phyloP scores from a whole-genome alignment of 2,888 invertebrate species.

The Caenorhabditis wallacei region DNA sequence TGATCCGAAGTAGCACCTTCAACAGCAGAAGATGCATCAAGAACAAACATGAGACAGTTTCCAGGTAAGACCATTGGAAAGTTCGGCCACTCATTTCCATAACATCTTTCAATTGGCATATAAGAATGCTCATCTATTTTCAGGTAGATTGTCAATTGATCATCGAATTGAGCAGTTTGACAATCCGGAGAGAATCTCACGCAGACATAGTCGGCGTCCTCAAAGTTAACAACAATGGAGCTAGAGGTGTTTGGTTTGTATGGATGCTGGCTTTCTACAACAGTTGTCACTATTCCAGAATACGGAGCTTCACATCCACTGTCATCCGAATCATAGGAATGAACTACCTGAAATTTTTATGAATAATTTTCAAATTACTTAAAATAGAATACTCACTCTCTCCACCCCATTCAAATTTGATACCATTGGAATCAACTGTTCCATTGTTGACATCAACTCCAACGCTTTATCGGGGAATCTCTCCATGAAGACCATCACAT shows the following conservation, averaged over 20 bases:
- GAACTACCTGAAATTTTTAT: constrained; percentile 21
- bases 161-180: constrained; percentile 89
- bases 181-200: constrained; percentile 90
- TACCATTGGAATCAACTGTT: constrained; percentile 79
- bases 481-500: constrained; percentile 79
- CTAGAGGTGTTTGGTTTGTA: constrained; percentile 88
- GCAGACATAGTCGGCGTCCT: constrained; percentile 92
- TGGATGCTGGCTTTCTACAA: constrained; percentile 94
- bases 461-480: constrained; percentile 74
- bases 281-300: constrained; percentile 62
- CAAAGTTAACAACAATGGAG: constrained; percentile 88
- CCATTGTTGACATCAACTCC: constrained; percentile 78
- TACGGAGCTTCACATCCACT: constrained; percentile 51
- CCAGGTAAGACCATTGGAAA: constrained; percentile 84
- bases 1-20: constrained; percentile 73
- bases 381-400: constrained; percentile 33
- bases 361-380: not conserved
- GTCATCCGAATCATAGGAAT: constrained; percentile 51
- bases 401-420: constrained; percentile 71
- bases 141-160: constrained; percentile 87
- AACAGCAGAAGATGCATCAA: constrained; percentile 89
- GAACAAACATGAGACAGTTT: constrained; percentile 94
- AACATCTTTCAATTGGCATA: constrained; percentile 83
- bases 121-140: constrained; percentile 71
- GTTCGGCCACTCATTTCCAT: constrained; percentile 88